Evolutionary conservation across 1,140 invertebrate genomes (phyloP).

Genomic region (Phenacoccus solenopsis): DNA sequence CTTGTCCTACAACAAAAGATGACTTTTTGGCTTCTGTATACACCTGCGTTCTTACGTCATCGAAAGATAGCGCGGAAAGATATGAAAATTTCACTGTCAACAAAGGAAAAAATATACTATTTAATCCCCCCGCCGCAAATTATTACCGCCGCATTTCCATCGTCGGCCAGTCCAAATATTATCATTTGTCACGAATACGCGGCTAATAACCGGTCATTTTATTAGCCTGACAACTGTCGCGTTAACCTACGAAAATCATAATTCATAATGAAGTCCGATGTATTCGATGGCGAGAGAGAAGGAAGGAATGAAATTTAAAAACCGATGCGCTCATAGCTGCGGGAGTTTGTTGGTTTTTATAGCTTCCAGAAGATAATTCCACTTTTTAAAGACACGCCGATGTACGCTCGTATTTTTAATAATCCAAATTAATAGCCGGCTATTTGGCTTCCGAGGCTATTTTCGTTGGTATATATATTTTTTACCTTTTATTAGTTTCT

Average conservation of each 20-base stretch:
- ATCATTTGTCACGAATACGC: constrained; percentile 10
- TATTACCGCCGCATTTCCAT: neutral
- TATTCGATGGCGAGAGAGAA: neutral
- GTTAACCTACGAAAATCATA: constrained; percentile 11
- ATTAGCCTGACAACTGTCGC: constrained; percentile 8
- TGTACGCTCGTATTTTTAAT: constrained; percentile 18
- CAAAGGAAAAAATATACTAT: neutral
- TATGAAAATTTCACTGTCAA: constrained; percentile 10
- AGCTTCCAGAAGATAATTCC: constrained; percentile 13
- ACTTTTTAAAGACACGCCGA: constrained; percentile 11
- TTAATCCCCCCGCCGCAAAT: neutral
- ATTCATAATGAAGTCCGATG: constrained; percentile 4
- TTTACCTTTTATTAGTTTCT: constrained; percentile 9
- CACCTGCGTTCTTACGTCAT: neutral
- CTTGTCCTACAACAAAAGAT: neutral
- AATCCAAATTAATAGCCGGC: constrained; percentile 17
- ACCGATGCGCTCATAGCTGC: neutral
- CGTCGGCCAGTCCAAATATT: constrained; percentile 11
- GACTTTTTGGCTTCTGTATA: neutral
- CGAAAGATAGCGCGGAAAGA: constrained; percentile 1
- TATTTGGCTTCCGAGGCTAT: constrained; percentile 16
- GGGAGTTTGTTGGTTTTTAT: constrained; percentile 17
- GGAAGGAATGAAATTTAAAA: neutral
- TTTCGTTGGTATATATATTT: constrained; percentile 5
- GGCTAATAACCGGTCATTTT: constrained; percentile 13